A percentile compares a stretch with the other conserved stretches of the same genome.
These are phyloP conservation scores for Cairina moschata DNA, from an alignment of 2,113 vertebrate genomes.

Conservation along the genomic window DNA sequence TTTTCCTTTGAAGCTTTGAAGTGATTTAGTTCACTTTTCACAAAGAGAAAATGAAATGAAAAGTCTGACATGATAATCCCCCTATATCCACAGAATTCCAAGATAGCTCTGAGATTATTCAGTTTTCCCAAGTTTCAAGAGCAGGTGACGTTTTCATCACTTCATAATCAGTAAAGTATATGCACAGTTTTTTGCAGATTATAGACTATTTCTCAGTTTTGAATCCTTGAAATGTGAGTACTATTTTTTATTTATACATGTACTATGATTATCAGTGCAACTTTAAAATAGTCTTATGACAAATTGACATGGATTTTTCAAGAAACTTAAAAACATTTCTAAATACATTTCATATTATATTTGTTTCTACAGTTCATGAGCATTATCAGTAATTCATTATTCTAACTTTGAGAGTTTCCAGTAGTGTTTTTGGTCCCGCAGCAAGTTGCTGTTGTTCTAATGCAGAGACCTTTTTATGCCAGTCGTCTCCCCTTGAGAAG, in stretches of 20 bases:
- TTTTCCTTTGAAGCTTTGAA: neutral
- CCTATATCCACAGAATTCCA: neutral
- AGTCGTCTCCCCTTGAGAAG: neutral
- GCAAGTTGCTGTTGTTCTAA: neutral
- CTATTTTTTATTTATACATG: neutral
- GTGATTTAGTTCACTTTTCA: neutral
- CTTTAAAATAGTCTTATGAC: neutral
- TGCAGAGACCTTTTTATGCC: neutral
- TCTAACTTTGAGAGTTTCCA: neutral
- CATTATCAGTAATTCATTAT: neutral
- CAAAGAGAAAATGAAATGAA: neutral
- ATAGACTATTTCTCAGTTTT: neutral
- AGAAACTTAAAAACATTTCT: neutral
- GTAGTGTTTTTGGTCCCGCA: neutral
- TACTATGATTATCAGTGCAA: neutral
- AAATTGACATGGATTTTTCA: neutral
- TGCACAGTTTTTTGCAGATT: neutral
- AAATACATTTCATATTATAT: neutral
- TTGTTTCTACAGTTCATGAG: neutral
- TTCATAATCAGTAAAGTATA: neutral
- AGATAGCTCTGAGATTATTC: neutral
- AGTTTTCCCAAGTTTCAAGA: constrained; percentile 11
- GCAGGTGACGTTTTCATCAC: neutral
- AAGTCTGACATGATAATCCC: neutral
- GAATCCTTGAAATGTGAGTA: neutral